Base-by-base conservation (phyloP, 2,113 vertebrate genomes). In the Stegostoma tigrinum region DNA sequence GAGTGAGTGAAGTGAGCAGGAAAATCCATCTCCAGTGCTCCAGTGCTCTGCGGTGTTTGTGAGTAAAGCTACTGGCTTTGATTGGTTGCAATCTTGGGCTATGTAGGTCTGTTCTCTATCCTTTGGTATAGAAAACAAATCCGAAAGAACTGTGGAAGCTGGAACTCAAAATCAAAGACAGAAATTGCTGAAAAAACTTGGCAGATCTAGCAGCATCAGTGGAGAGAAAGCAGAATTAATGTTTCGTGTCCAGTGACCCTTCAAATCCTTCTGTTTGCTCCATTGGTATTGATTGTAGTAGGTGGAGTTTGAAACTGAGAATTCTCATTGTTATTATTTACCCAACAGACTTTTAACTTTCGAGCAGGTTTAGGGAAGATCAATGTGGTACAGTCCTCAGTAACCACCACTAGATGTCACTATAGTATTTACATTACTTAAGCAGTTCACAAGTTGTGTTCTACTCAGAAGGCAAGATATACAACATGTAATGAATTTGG, bases 401-500 rank as follows among this genome's bases (percentile, higher is more conserved):
- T 48, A 14, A 34, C 61, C 66, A n/a, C 94, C 94, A 95, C 94
- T 95, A 95, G 94, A 95, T 95, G 94, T 38, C 94, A 95, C 67
- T 72, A 30, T 45, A 72, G 94, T 48, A 95, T 95, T 95, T 95
- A 72, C 23, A 48, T 95, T 72, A 48, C 93, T 67, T n/a, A 19
- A 66, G 86, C 64, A 70, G 21, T 64, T 48, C 5, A 48, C 27
- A 45, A 34, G 67, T 75, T 30, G 68, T n/a, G 34, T 66, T 66
- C 34, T 66, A 34, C 19, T 42, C 30, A n/a, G 61, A 38, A 38
- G 61, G 38, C 30, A 91, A 4, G 0, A 5, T 55, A 27, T 55
- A 30, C 52, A 30, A 78, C 38, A 80, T n/a, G n/a, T 15, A 4
- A 61, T 93, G 89, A n/a, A 67, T n/a, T n/a, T 7, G 61, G 61